Evolutionary conservation across 2,797 vertebrate species (phyloP), one percentile per base, ranked within the genome.

Genomic region (Acestrorhynchus altus): DNA sequence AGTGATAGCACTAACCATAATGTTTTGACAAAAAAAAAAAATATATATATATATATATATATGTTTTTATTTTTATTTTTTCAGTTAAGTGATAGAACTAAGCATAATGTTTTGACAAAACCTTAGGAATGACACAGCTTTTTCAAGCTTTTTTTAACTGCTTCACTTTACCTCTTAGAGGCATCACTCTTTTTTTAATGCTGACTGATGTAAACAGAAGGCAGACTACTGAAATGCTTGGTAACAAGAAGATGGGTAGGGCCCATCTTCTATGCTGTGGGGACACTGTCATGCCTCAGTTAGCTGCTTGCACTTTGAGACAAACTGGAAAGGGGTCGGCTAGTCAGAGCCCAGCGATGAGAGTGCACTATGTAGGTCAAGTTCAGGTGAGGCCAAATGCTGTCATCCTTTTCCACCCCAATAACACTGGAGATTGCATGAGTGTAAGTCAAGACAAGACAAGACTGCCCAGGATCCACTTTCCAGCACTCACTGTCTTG

Each of bases 361-460:
- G 61, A 47, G 31, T 47, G 47, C 46, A 26, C 57, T 70, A 78
- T 82, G 76, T 82, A 78, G 76, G 80, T 78, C 65, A 8, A 71
- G 71, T 57, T 71, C 65, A 82, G 80, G 83, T 79, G 57, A 67
- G 46, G 46, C 11, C 57, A 54, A 52, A 54, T 56, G 4, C 73
- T 67, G 81, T 75, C 54, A 56, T 87, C 81, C 86, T 90, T 92
- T 91, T 92, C 90, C 90, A 91, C 89, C 88, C 90, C 88, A 90
- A 86, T 93, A 92, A 92, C 76, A 35, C 11, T 84, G 83, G 84
- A 86, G 66, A 70, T 63, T 80, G 77, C 78, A 84, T 87, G 79
- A 80, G 83, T 85, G 87, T 89, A 85, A 89, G 75, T 85, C 72
- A 75, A 84, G 82, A 78, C 83, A 74, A 28, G 54, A 28, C 49